Evolutionary conservation across 2,113 vertebrate species (phyloP).

Genomic region (Ptilonorhynchus violaceus): DNA sequence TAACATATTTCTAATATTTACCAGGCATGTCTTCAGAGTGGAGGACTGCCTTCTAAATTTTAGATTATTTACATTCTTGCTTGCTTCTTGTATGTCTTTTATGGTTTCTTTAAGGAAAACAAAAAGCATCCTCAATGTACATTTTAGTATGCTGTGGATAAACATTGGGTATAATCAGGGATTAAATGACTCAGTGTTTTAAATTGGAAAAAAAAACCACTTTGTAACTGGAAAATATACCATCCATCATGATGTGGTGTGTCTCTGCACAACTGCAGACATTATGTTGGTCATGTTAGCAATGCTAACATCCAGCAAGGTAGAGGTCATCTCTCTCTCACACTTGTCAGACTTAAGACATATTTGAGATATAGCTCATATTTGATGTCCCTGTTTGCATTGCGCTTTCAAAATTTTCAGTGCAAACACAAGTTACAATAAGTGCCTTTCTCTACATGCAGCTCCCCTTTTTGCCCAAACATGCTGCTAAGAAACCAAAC

Average conservation of each 20-base stretch:
- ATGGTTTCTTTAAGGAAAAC: neutral
- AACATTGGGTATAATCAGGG: neutral
- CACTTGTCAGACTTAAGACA: slow-evolving; percentile 8
- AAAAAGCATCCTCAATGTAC: neutral
- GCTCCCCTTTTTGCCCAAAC: neutral
- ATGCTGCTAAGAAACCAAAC: slow-evolving; percentile 20
- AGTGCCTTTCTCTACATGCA: neutral
- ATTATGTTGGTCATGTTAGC: neutral
- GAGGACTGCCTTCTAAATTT: slow-evolving; percentile 41
- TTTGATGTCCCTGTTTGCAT: slow-evolving; percentile 52
- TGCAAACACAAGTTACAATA: slow-evolving; percentile 60
- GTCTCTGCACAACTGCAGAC: neutral
- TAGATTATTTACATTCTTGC: slow-evolving; percentile 28
- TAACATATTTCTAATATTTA: slow-evolving; percentile 41
- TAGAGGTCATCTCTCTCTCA: slow-evolving; percentile 32
- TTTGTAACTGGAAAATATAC: neutral
- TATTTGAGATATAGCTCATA: slow-evolving; percentile 14
- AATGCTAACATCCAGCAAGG: neutral
- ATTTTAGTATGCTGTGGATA: neutral
- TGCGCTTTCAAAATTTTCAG: slow-evolving; percentile 48
- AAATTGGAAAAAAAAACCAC: neutral
- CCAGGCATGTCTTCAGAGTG: neutral
- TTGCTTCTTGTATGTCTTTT: neutral
- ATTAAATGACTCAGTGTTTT: neutral
- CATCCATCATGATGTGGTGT: neutral